Evolutionary conservation across 1,140 invertebrate genomes (phyloP).

Genomic region (Papilio helenus): DNA sequence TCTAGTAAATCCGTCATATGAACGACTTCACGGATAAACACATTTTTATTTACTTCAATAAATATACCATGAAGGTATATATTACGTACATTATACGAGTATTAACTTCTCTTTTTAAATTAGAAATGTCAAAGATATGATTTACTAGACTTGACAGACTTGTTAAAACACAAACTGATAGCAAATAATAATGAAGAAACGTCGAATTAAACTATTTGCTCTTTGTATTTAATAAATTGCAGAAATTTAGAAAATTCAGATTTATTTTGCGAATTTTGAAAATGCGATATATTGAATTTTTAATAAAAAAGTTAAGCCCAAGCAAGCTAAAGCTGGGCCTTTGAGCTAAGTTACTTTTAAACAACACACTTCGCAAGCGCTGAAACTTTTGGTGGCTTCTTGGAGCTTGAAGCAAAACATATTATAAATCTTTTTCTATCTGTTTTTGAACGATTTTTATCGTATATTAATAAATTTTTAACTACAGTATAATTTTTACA

Average conservation of each 20-base stretch:
- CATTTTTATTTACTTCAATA: conserved; percentile 25
- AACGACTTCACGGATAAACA: conserved; percentile 14
- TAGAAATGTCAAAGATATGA: not conserved
- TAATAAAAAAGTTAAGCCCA: not conserved
- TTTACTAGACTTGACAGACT: not conserved
- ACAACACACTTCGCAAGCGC: not conserved
- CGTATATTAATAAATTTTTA: too few species aligned
- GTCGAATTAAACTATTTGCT: not conserved
- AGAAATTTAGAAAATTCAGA: not conserved
- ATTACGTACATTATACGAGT: too few species aligned
- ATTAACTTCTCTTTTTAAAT: not conserved
- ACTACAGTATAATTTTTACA: too few species aligned
- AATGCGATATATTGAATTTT: not conserved
- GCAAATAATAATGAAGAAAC: too few species aligned
- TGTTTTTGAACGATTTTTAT: not conserved
- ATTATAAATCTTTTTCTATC: not conserved
- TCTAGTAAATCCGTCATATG: conserved; percentile 16
- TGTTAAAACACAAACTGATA: not conserved
- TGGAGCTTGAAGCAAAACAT: not conserved
- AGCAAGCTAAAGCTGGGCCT: not conserved
- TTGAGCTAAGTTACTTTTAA: conserved; percentile 4
- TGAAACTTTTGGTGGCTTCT: not conserved
- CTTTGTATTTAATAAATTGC: too few species aligned
- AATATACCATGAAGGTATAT: not conserved
- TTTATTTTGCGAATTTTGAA: not conserved